A percentile compares a stretch with the other conserved stretches of the same genome.
Conservation (phyloP, 64 coral and sea anemone species). For the Stichodactyla helianthus region DNA sequence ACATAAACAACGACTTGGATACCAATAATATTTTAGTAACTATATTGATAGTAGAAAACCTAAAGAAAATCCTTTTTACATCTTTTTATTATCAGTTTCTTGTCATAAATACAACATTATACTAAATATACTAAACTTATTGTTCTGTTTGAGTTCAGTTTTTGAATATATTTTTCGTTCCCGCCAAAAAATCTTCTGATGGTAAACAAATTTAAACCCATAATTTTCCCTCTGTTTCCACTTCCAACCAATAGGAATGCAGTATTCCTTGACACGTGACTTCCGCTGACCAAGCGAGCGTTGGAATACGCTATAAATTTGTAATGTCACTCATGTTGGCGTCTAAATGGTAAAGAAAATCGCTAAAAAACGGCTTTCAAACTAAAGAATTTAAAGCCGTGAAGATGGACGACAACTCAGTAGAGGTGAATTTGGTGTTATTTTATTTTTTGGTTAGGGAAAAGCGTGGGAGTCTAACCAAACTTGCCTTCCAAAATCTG, state of each 20-base stretch:
- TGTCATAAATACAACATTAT: too few species aligned
- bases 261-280: slow-evolving; percentile 23
- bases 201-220: neutral
- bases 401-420: slow-evolving; percentile 59
- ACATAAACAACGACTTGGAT: neutral
- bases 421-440: slow-evolving; percentile 36
- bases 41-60: neutral
- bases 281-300: slow-evolving; percentile 38
- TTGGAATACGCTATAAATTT: slow-evolving; percentile 74
- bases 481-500: neutral
- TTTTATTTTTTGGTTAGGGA: neutral
- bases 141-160: too few species aligned
- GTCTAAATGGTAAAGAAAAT: slow-evolving; percentile 15
- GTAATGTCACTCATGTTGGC: slow-evolving; percentile 44
- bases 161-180: neutral
- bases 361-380: slow-evolving; percentile 12
- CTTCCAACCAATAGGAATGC: slow-evolving; percentile 31
- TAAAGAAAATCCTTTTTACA: too few species aligned
- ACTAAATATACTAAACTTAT: too few species aligned
- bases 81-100: too few species aligned
- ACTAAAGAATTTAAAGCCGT: neutral
- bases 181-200: neutral
- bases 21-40: neutral
- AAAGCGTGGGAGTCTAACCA: neutral
- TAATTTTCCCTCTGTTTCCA: slow-evolving; percentile 46